Percentiles rank a stretch among this genome's conserved stretches.
These are phyloP conservation scores for Monochamus saltuarius DNA, from an alignment of 1,140 invertebrate species.

Conservation along the genomic window DNA sequence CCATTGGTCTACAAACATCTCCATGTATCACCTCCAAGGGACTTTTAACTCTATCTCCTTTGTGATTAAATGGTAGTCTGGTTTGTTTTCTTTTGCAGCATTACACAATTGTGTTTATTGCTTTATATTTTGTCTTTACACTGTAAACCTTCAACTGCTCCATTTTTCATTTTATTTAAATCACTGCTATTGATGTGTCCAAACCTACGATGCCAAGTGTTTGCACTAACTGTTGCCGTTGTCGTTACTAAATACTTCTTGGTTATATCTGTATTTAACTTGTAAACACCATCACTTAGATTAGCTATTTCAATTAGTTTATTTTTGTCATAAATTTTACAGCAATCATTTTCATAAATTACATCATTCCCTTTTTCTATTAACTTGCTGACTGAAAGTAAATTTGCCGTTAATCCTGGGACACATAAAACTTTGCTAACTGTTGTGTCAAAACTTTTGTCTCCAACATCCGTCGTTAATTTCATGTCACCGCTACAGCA, in stretches of 20 bases:
- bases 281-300: slow-evolving; percentile 39
- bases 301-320: too few relatives aligned
- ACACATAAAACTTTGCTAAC: background rate
- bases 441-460: slow-evolving; percentile 1
- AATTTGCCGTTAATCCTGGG: too few relatives aligned
- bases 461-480: background rate
- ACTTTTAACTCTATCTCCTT: slow-evolving; percentile 27
- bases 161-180: slow-evolving; percentile 32
- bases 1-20: slow-evolving; percentile 1
- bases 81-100: slow-evolving; percentile 46
- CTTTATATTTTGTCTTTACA: background rate
- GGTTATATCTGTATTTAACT: slow-evolving; percentile 27
- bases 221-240: too few relatives aligned
- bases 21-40: slow-evolving; percentile 42
- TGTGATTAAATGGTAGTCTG: slow-evolving; percentile 36
- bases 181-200: slow-evolving; percentile 44
- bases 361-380: too few relatives aligned
- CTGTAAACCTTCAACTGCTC: slow-evolving; percentile 25
- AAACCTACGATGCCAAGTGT: slow-evolving; percentile 36
- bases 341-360: slow-evolving; percentile 28
- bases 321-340: slow-evolving; percentile 29
- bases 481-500: background rate
- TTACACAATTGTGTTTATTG: slow-evolving; percentile 33
- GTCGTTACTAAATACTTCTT: slow-evolving; percentile 24
- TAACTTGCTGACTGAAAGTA: too few relatives aligned